phyloP scores from a whole-genome alignment of 2,797 vertebrate genomes.

The Chromobotia macracanthus region DNA sequence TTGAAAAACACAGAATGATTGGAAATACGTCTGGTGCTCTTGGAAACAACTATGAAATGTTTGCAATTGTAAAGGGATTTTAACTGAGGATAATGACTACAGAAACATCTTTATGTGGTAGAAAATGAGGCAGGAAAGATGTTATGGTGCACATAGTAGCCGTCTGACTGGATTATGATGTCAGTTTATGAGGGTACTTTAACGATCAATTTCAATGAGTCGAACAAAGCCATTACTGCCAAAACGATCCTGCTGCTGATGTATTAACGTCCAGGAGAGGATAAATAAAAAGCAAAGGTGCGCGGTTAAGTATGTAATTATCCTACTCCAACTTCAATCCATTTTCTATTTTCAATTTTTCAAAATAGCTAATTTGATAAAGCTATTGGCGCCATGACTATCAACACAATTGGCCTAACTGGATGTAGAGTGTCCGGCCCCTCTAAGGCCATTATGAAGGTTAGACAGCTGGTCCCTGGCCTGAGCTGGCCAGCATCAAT shows the following conservation, averaged over 20 bases:
- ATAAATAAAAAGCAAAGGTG: conserved; percentile 44
- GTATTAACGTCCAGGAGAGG: conserved; percentile 35
- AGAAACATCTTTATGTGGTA: background rate
- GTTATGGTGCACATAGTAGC: conserved; percentile 10
- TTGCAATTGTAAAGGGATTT: conserved; percentile 13
- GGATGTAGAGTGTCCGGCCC: conserved; percentile 43
- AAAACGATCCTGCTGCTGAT: conserved; percentile 1
- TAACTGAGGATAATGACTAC: conserved; percentile 36
- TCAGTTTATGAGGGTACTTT: conserved; percentile 37
- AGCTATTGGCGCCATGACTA: conserved; percentile 35
- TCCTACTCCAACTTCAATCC: conserved; percentile 31
- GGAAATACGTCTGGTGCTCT: background rate
- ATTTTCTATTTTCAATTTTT: conserved; percentile 15
- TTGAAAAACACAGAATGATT: background rate
- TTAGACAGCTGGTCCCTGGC: conserved; percentile 60
- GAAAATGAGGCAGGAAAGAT: conserved; percentile 31
- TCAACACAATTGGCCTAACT: conserved; percentile 37
- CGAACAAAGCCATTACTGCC: conserved; percentile 37
- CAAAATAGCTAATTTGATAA: conserved; percentile 44
- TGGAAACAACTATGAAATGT: background rate
- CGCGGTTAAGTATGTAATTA: conserved; percentile 27
- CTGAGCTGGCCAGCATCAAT: conserved; percentile 54
- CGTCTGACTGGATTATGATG: conserved; percentile 37
- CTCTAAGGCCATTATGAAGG: conserved; percentile 48
- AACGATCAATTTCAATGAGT: conserved; percentile 36